Evolutionary conservation across 92 coral and sea anemone genomes (phyloP), one percentile per base, ranked within the genome.

Genomic region (Porites evermanni): DNA sequence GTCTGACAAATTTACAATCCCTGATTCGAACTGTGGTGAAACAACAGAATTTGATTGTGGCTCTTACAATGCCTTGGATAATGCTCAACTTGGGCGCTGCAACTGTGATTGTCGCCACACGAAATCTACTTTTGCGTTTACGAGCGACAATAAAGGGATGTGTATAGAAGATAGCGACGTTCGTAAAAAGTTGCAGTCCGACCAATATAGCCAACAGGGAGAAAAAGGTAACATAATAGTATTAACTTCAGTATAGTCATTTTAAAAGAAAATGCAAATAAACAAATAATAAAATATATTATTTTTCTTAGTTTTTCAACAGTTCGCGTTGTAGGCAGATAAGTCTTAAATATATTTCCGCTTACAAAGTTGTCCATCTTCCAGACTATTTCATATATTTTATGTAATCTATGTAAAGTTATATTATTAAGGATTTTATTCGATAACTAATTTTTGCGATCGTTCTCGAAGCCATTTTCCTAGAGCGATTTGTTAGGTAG

Each of bases 161-260:
- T 81, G 85, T 24, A 6, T 26, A 1, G 77, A 54, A 13, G 59
- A 81, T 3, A 70, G 17, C 16, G 69, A 81, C 0, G 66, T 58
- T 12, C 66, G 77, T 21, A 12, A 67, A 58, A 81, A 58, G n/a
- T 53, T 81, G 24, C 85, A 81, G 53, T 81, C 65, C 6, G 44
- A 1, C 17, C 58, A 70, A 81, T 32, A 81, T 12, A 69, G 67
- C 20, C 56, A 69, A 32, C 85, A 13, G 18, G 68, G 58, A 21
- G 85, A 56, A 53, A 81, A 70, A 81, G 77, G 85, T 81, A 81
- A 32, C 26, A 8, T 2, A 2, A 12, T 53, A 2, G 24, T 23
- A 0, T 23, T 23, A 23, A 23, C 24, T 1, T 23, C 24, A 23
- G 24, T 23, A 23, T 23, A 23, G 24, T 1, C 24, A 23, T 23